Conservation (phyloP, 2,888 invertebrate species). For the Caenorhabditis sinica region DNA sequence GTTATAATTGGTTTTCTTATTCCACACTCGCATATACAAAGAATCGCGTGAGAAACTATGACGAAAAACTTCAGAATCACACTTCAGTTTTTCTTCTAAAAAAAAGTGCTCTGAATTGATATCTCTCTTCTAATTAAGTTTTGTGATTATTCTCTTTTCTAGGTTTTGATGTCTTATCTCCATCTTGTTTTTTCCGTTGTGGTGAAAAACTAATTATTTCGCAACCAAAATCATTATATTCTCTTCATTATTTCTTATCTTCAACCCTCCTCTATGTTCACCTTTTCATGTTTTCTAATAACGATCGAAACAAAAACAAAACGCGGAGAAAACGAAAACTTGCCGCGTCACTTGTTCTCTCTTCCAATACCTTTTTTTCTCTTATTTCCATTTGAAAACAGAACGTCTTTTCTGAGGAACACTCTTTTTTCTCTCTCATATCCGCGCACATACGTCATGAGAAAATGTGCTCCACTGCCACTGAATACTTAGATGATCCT, state of each 20-base stretch:
- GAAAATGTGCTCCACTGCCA: conserved; percentile 58
- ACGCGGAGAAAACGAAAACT: conserved; percentile 29
- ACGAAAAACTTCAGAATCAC: not conserved
- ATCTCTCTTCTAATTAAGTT: no score
- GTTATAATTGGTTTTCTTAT: conserved; percentile 54
- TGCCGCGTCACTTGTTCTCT: conserved; percentile 39
- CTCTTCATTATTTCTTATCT: not conserved
- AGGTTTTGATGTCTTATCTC: not conserved
- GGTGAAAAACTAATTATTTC: not conserved
- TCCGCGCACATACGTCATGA: conserved; percentile 4
- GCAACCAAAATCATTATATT: not conserved
- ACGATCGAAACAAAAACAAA: conserved; percentile 29
- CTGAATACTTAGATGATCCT: conserved; percentile 51
- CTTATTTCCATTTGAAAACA: conserved; percentile 10
- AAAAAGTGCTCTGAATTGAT: no score
- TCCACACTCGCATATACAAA: conserved; percentile 13
- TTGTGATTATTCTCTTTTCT: not conserved
- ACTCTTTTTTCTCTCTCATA: not conserved
- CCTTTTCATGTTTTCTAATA: conserved; percentile 4
- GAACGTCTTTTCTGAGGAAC: conserved; percentile 14
- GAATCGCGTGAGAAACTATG: not conserved
- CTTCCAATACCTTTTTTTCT: not conserved
- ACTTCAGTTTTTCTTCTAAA: not conserved
- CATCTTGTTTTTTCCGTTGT: no score
- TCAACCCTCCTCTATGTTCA: not conserved